Percentiles rank a stretch among this genome's conserved stretches.
phyloP scores from a whole-genome alignment of 2,888 invertebrate species.

The Rhingia campestris region DNA sequence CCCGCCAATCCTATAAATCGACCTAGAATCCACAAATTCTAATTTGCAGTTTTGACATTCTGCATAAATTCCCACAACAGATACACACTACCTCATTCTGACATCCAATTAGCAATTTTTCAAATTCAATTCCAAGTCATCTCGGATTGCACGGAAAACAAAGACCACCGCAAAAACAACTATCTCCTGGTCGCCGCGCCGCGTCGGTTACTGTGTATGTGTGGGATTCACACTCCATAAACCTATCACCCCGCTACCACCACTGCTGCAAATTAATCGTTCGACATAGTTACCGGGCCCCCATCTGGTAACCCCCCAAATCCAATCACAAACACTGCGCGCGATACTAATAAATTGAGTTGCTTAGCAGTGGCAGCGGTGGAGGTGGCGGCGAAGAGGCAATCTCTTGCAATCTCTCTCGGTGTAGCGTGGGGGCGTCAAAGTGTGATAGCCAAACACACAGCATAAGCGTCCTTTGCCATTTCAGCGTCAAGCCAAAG shows the following conservation, averaged over 20 bases:
- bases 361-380: no score
- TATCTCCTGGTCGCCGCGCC: background rate
- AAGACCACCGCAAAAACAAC: background rate
- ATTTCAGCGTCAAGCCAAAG: slow-evolving; percentile 37
- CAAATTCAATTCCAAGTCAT: slow-evolving; percentile 64
- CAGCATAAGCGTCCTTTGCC: slow-evolving; percentile 16
- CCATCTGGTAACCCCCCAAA: slow-evolving; percentile 41
- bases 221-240: slow-evolving; percentile 72
- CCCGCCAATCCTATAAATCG: no score
- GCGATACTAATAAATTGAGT: slow-evolving; percentile 70
- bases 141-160: slow-evolving; percentile 29
- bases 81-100: slow-evolving; percentile 24
- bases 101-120: slow-evolving; percentile 72
- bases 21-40: slow-evolving; percentile 1
- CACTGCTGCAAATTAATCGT: slow-evolving; percentile 56
- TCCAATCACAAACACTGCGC: slow-evolving; percentile 58
- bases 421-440: slow-evolving; percentile 62
- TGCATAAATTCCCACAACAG: slow-evolving; percentile 18
- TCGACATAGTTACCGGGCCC: slow-evolving; percentile 27
- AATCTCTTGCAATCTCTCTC: slow-evolving; percentile 58
- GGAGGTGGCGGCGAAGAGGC: slow-evolving; percentile 12
- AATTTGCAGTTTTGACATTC: slow-evolving; percentile 10
- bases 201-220: slow-evolving; percentile 25
- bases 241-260: slow-evolving; percentile 52
- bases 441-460: slow-evolving; percentile 27